These are phyloP conservation scores for Phytoseiulus persimilis DNA, from an alignment of 2,888 invertebrate species.

Conservation along the genomic window DNA sequence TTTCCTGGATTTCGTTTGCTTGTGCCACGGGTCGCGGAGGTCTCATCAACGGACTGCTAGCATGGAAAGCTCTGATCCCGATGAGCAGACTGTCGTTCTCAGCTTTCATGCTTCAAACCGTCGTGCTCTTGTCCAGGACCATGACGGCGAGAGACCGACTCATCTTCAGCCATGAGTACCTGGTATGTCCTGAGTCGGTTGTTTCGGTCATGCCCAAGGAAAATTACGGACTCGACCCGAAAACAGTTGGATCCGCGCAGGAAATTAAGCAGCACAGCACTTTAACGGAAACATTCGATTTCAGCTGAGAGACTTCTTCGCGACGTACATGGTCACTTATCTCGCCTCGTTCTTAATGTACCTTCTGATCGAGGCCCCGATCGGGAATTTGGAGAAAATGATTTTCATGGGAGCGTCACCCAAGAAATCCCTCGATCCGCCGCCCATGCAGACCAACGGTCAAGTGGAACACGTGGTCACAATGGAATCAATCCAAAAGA, in stretches of 20 bases:
- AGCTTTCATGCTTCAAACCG: conserved; percentile 15
- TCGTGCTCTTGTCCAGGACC: conserved; percentile 14
- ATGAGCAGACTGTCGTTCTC: conserved; percentile 33
- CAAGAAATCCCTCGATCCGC: not conserved
- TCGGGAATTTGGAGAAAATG: conserved; percentile 36
- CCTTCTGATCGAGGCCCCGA: conserved; percentile 20
- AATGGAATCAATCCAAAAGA: conserved; percentile 13
- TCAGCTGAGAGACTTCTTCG: conserved; percentile 36
- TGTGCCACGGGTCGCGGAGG: conserved; percentile 37
- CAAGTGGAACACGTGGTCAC: conserved; percentile 38
- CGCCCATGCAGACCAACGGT: not conserved
- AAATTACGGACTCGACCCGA: too few species aligned
- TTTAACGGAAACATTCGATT: not conserved
- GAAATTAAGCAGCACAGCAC: too few species aligned
- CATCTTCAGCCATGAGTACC: conserved; percentile 8
- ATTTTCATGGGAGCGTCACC: conserved; percentile 12
- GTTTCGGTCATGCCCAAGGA: too few species aligned
- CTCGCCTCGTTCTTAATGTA: conserved; percentile 12
- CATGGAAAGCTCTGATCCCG: conserved; percentile 22
- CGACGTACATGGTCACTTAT: conserved; percentile 25
- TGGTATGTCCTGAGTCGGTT: not conserved
- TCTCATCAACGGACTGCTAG: conserved; percentile 21
- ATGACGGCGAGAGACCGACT: conserved; percentile 19
- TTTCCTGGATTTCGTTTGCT: conserved; percentile 7
- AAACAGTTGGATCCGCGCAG: too few species aligned